Percentiles rank a stretch among this genome's conserved stretches.
Conservation (phyloP, 2,888 invertebrate genomes). For the Limnephilus marmoratus region DNA sequence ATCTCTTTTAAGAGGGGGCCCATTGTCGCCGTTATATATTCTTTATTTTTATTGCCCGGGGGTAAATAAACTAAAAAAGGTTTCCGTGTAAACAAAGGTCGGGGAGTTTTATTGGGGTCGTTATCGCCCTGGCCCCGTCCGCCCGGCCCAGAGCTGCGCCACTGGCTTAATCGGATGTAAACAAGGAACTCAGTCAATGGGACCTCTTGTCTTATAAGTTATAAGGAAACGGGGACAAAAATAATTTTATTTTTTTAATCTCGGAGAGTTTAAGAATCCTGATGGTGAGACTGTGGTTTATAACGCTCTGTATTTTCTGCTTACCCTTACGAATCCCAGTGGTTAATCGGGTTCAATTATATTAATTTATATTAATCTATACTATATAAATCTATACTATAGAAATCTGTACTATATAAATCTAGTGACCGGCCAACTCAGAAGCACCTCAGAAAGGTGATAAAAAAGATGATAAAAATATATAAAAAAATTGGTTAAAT, state of each 20-base stretch:
- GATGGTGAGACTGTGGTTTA: neutral
- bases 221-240: neutral
- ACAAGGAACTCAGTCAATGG: constrained; percentile 28
- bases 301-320: neutral
- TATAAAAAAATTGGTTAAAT: too few species aligned
- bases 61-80: constrained; percentile 56
- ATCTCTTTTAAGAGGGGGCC: constrained; percentile 17
- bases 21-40: constrained; percentile 38
- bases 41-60: constrained; percentile 48
- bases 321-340: neutral
- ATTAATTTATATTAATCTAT: too few species aligned
- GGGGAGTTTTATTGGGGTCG: constrained; percentile 56
- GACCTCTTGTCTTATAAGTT: neutral
- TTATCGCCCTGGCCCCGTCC: constrained; percentile 43
- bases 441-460: too few species aligned
- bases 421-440: too few species aligned
- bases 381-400: too few species aligned
- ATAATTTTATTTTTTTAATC: neutral
- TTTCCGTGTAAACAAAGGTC: constrained; percentile 56
- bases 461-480: too few species aligned
- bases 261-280: neutral
- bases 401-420: too few species aligned
- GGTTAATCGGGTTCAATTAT: too few species aligned
- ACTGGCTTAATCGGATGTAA: constrained; percentile 40
- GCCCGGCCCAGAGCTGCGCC: constrained; percentile 6